Evolutionary conservation across 1,140 invertebrate genomes (phyloP), one percentile per base, ranked within the genome.

Genomic region (Drosophila nebulosa): DNA sequence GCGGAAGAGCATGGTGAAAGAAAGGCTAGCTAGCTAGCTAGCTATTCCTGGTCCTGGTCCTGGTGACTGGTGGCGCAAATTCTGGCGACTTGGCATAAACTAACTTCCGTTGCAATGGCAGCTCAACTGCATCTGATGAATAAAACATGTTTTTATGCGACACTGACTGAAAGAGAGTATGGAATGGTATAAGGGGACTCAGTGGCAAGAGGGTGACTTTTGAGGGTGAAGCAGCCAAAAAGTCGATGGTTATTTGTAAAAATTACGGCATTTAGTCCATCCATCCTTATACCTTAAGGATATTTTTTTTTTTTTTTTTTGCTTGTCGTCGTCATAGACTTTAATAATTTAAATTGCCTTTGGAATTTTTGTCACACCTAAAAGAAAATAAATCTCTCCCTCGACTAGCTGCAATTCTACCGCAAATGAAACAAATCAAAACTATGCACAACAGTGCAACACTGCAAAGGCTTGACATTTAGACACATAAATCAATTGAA

Each of bases 71-170:
- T 62, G 42, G 62, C 58, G 39, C 26, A 64, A 73, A 73, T 73
- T 73, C 63, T 73, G 35, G 74, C 67, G 67, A 78, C 75, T 78
- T 78, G 71, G 71, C 71, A 66, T 74, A 78, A 78, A 78, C 74
- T 70, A 74, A 78, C 74, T 78, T 78, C 74, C 74, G 74, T 65
- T 74, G 66, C 71, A 77, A 65, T 69, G 59, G 53, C 66, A 72
- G 69, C 64, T 46, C 67, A 70, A 74, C 74, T 74, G 74, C 71
- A 78, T 58, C 66, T 74, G 75, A 74, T 78, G 75, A 78, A 78
- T 78, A 78, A 78, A 78, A 78, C 75, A 78, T 78, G 71, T 70
- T 74, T 74, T 78, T 78, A 78, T 78, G 74, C 66, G 70, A 64
- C 60, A 74, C 70, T 63, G 57, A 74, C 65, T 63, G 57, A 55